phyloP scores from a whole-genome alignment of 1,140 invertebrate genomes.

The Teleopsis dalmanni region DNA sequence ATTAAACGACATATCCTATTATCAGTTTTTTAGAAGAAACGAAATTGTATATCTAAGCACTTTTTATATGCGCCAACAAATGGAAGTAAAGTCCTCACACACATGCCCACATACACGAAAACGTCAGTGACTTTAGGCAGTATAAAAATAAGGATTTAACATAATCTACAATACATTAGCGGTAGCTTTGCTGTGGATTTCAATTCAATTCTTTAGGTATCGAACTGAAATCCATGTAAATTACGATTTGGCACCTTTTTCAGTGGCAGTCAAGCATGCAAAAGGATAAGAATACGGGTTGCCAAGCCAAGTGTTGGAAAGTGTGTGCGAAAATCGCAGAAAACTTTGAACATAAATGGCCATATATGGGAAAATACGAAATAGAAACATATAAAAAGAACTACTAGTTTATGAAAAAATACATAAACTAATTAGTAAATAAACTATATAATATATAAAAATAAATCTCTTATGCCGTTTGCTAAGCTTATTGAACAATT shows the following conservation, averaged over 20 bases:
- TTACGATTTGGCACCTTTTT: constrained; percentile 44
- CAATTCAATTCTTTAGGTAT: constrained; percentile 46
- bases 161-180: constrained; percentile 46
- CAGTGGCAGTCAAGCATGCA: neutral
- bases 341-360: too few species aligned
- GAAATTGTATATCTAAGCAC: neutral
- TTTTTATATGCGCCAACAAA: constrained; percentile 15
- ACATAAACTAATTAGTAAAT: too few species aligned
- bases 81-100: constrained; percentile 11
- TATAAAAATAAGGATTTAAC: constrained; percentile 37
- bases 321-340: too few species aligned
- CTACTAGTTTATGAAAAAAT: too few species aligned
- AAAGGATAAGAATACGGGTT: too few species aligned
- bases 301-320: neutral
- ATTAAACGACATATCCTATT: too few species aligned
- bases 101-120: constrained; percentile 26
- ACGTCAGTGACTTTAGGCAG: constrained; percentile 15
- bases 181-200: constrained; percentile 46
- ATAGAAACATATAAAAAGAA: too few species aligned
- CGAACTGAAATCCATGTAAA: constrained; percentile 44
- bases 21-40: too few species aligned
- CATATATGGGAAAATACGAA: too few species aligned
- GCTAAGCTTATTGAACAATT: too few species aligned
- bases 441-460: too few species aligned
- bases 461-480: too few species aligned